These are phyloP conservation scores for Poecilobothrus nobilitatus DNA, from an alignment of 2,888 invertebrate genomes.

Conservation along the genomic window DNA sequence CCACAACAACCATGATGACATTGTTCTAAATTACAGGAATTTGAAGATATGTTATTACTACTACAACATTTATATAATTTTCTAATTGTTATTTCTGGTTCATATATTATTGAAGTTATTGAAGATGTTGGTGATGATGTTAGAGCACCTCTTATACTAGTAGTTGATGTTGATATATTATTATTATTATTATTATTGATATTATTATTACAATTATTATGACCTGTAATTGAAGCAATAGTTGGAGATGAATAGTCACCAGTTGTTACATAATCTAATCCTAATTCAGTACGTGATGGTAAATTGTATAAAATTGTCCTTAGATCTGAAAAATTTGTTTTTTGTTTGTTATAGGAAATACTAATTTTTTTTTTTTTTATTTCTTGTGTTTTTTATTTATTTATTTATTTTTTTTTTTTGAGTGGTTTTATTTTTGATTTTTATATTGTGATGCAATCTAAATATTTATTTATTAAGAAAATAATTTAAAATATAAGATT, in stretches of 20 bases:
- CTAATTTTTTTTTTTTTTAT: slow-evolving; percentile 27
- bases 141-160: background rate
- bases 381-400: slow-evolving; percentile 14
- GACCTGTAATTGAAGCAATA: slow-evolving; percentile 5
- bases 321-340: slow-evolving; percentile 43
- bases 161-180: slow-evolving; percentile 13
- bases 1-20: slow-evolving; percentile 16
- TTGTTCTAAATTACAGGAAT: slow-evolving; percentile 9
- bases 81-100: slow-evolving; percentile 42
- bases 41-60: slow-evolving; percentile 12
- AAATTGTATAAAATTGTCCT: slow-evolving; percentile 29
- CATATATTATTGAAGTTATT: slow-evolving; percentile 27
- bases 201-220: slow-evolving; percentile 16
- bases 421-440: slow-evolving; percentile 20
- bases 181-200: slow-evolving; percentile 16
- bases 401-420: slow-evolving; percentile 22
- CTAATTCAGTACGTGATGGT: background rate
- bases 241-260: background rate
- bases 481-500: background rate
- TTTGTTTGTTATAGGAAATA: slow-evolving; percentile 30
- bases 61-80: slow-evolving; percentile 41
- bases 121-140: slow-evolving; percentile 16
- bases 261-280: slow-evolving; percentile 14
- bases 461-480: background rate
- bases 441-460: slow-evolving; percentile 10